These are phyloP conservation scores for Gorsachius magnificus DNA, from an alignment of 2,797 vertebrate genomes.

Conservation along the genomic window DNA sequence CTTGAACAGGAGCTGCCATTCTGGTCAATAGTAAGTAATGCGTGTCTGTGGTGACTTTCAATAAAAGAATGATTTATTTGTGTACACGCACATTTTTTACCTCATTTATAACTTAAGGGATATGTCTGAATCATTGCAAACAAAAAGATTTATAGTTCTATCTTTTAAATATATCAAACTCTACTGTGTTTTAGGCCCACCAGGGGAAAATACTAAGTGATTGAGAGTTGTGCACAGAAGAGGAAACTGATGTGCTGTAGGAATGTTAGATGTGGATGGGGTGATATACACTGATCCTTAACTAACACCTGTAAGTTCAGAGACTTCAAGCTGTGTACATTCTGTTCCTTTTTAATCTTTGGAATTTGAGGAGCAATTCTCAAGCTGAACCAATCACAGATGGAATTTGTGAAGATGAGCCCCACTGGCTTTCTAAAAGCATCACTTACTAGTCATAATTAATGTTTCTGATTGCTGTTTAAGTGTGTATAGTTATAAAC, in stretches of 20 bases:
- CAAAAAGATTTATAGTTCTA: not conserved
- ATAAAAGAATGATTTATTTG: not conserved
- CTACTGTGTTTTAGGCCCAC: not conserved
- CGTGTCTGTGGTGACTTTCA: not conserved
- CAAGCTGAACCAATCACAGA: not conserved
- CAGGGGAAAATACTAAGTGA: not conserved
- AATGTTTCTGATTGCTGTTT: not conserved
- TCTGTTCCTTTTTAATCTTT: not conserved
- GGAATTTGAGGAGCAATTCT: not conserved
- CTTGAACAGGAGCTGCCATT: not conserved
- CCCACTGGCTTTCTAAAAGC: not conserved
- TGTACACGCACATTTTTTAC: not conserved
- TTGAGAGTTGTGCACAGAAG: not conserved
- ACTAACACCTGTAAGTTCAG: not conserved
- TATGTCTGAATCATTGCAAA: not conserved
- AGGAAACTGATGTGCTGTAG: not conserved
- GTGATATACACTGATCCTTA: not conserved
- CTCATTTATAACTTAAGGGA: not conserved
- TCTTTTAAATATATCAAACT: not conserved
- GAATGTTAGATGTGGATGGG: not conserved
- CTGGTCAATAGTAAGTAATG: not conserved
- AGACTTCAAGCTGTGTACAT: not conserved
- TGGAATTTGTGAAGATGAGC: not conserved
- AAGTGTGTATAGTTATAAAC: not conserved
- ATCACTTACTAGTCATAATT: not conserved